These are phyloP conservation scores for Luscinia megarhynchos DNA, from an alignment of 2,797 vertebrate species.

Conservation along the genomic window DNA sequence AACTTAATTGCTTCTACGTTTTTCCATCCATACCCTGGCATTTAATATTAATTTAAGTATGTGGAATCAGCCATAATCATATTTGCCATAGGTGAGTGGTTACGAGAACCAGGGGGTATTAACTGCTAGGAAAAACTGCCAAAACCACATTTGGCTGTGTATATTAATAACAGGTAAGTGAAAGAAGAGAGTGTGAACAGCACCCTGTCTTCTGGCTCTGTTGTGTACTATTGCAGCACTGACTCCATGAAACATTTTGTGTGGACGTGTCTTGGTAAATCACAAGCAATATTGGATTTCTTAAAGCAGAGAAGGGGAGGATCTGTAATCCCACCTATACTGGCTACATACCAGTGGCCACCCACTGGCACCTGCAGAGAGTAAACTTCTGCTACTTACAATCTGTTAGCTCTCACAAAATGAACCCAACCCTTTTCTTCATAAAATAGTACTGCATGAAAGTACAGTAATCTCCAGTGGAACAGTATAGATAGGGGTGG, in stretches of 20 bases:
- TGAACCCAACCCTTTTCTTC: neutral
- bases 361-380: neutral
- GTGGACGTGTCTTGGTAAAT: neutral
- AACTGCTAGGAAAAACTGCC: neutral
- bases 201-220: neutral
- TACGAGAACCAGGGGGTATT: neutral
- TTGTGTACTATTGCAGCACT: neutral
- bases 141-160: neutral
- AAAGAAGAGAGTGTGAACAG: neutral
- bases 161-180: neutral
- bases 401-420: neutral
- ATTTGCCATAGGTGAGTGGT: neutral
- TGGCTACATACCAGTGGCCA: neutral
- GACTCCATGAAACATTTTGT: neutral
- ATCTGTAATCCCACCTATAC: neutral
- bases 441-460: neutral
- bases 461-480: neutral
- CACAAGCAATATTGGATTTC: neutral
- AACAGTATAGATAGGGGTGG: neutral
- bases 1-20: neutral
- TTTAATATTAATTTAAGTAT: neutral
- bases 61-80: neutral
- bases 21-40: neutral
- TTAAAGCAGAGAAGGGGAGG: neutral
- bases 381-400: neutral